Conservation (phyloP, 2,797 vertebrate species). For the Trachurus trachurus region DNA sequence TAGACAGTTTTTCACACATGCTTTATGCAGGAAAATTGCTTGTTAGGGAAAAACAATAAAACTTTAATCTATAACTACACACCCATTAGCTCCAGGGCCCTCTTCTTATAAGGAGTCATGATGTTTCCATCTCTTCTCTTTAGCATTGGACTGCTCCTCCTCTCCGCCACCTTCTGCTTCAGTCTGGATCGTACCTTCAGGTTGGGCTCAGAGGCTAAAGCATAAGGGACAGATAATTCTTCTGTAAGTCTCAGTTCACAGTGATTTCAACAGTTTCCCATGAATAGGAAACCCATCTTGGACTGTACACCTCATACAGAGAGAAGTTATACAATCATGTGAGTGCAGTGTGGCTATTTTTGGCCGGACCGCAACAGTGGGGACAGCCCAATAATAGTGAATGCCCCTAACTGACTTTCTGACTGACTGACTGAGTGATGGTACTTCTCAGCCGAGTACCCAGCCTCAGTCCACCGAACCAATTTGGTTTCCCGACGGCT, state of each 20-base stretch:
- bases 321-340: slow-evolving; percentile 11
- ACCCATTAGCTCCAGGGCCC: slow-evolving; percentile 86
- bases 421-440: no score
- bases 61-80: neutral
- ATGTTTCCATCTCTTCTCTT: slow-evolving; percentile 91
- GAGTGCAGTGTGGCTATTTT: neutral
- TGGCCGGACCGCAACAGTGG: no score
- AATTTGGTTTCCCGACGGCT: no score
- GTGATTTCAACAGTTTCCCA: no score
- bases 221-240: slow-evolving; percentile 4
- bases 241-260: slow-evolving; percentile 13
- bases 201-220: slow-evolving; percentile 90
- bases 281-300: no score
- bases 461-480: no score
- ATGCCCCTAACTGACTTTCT: no score
- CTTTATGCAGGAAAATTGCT: slow-evolving; percentile 13
- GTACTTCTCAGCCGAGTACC: no score
- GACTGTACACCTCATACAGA: neutral
- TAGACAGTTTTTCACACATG: neutral
- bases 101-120: slow-evolving; percentile 90
- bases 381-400: no score
- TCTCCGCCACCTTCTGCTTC: slow-evolving; percentile 96
- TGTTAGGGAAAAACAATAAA: neutral
- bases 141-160: slow-evolving; percentile 90
- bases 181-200: slow-evolving; percentile 94